Evolutionary conservation across 2,888 invertebrate species (phyloP).

Genomic region (Microdon myrmicae): DNA sequence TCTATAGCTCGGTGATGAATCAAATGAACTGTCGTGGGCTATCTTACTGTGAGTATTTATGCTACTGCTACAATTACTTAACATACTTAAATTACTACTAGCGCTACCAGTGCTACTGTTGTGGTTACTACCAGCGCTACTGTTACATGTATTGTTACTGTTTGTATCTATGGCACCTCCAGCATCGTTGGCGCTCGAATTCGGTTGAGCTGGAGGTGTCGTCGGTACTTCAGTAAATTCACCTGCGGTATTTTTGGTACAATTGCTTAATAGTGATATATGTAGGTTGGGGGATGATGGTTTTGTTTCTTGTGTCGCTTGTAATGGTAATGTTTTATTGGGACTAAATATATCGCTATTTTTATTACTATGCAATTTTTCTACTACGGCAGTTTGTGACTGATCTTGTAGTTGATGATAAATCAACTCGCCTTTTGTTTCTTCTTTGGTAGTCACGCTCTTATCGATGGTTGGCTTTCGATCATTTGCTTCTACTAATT

Average conservation of each 20-base stretch:
- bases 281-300: conserved; percentile 19
- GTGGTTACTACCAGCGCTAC: conserved; percentile 54
- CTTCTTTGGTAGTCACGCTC: conserved; percentile 55
- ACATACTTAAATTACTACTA: conserved; percentile 55
- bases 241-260: conserved; percentile 26
- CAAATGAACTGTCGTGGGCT: conserved; percentile 26
- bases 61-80: conserved; percentile 56
- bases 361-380: conserved; percentile 45
- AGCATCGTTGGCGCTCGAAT: conserved; percentile 27
- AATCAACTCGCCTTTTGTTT: conserved; percentile 56
- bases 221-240: conserved; percentile 31
- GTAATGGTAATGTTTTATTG: conserved; percentile 41
- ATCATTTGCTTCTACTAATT: too few relatives aligned
- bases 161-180: conserved; percentile 43
- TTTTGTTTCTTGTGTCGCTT: conserved; percentile 31
- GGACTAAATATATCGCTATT: conserved; percentile 44
- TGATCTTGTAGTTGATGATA: conserved; percentile 39
- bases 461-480: conserved; percentile 51
- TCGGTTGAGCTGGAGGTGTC: conserved; percentile 28
- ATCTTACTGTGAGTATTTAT: conserved; percentile 49
- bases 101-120: conserved; percentile 50
- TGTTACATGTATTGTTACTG: conserved; percentile 48
- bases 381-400: conserved; percentile 49
- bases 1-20: conserved; percentile 58
- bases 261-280: conserved; percentile 23